Evolutionary conservation across 2,888 invertebrate genomes (phyloP).

Genomic region (Sinohyriopsis cumingii): DNA sequence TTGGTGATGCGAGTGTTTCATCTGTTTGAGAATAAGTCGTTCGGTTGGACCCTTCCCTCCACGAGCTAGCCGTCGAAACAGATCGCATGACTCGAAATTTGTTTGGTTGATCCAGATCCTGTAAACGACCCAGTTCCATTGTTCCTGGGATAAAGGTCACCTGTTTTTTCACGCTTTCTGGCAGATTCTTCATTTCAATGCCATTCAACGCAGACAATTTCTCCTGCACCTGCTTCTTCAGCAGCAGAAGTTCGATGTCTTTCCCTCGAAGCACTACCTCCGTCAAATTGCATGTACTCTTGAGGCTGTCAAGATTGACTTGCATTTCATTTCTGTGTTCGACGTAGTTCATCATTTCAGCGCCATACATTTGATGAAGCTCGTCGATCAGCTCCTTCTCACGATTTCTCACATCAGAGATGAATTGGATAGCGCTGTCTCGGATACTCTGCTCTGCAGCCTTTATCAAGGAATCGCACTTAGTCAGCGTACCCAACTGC

Average conservation of each 20-base stretch:
- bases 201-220: constrained; percentile 66
- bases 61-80: constrained; percentile 29
- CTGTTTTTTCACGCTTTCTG: constrained; percentile 63
- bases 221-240: constrained; percentile 72
- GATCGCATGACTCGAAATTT: constrained; percentile 38
- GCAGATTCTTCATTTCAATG: constrained; percentile 66
- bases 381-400: constrained; percentile 71
- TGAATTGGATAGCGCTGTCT: constrained; percentile 69
- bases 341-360: constrained; percentile 68
- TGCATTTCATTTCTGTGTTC: constrained; percentile 64
- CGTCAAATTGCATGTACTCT: constrained; percentile 71
- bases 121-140: constrained; percentile 66
- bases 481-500: constrained; percentile 61
- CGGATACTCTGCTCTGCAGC: constrained; percentile 69
- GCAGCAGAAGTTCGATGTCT: constrained; percentile 71
- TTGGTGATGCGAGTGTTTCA: constrained; percentile 37
- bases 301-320: constrained; percentile 66
- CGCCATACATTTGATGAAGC: constrained; percentile 68
- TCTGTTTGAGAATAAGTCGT: constrained; percentile 45
- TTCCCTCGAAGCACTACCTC: constrained; percentile 72
- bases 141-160: constrained; percentile 66
- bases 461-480: constrained; percentile 67
- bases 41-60: constrained; percentile 31
- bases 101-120: constrained; percentile 64
- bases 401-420: constrained; percentile 67